These are phyloP conservation scores for Troides aeacus DNA, from an alignment of 2,888 invertebrate species.

Conservation along the genomic window DNA sequence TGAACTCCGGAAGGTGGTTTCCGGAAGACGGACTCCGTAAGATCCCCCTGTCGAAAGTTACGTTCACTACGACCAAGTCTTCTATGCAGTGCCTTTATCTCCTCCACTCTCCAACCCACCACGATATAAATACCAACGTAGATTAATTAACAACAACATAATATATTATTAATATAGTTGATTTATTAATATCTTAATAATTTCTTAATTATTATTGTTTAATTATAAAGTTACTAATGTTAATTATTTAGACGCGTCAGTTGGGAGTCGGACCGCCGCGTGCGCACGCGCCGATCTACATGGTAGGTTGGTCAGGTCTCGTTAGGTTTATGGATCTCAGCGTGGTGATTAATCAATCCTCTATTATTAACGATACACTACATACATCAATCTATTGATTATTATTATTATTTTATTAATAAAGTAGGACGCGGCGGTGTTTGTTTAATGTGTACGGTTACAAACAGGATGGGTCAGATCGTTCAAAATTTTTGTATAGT, in stretches of 20 bases:
- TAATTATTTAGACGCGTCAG: not conserved
- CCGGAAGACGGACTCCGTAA: too few relatives aligned
- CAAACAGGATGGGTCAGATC: slow-evolving; percentile 15
- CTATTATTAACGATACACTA: slow-evolving; percentile 18
- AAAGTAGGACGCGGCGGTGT: not conserved
- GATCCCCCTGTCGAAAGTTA: too few relatives aligned
- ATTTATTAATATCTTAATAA: not conserved
- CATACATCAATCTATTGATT: slow-evolving; percentile 8
- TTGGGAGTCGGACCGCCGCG: not conserved
- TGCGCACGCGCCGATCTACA: slow-evolving; percentile 28
- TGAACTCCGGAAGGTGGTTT: too few relatives aligned
- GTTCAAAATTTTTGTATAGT: slow-evolving; percentile 22
- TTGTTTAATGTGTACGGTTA: not conserved
- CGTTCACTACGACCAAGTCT: not conserved
- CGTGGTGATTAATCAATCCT: slow-evolving; percentile 29
- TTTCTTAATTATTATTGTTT: slow-evolving; percentile 11
- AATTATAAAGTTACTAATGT: slow-evolving; percentile 6
- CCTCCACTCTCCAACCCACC: slow-evolving; percentile 11
- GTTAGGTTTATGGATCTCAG: slow-evolving; percentile 38
- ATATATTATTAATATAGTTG: slow-evolving; percentile 10
- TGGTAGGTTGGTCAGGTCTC: slow-evolving; percentile 35
- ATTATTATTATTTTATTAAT: not conserved
- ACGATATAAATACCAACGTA: not conserved
- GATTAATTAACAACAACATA: not conserved
- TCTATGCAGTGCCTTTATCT: slow-evolving; percentile 20